Conservation (phyloP, 2,797 vertebrate genomes). For the Sebastes minor region DNA sequence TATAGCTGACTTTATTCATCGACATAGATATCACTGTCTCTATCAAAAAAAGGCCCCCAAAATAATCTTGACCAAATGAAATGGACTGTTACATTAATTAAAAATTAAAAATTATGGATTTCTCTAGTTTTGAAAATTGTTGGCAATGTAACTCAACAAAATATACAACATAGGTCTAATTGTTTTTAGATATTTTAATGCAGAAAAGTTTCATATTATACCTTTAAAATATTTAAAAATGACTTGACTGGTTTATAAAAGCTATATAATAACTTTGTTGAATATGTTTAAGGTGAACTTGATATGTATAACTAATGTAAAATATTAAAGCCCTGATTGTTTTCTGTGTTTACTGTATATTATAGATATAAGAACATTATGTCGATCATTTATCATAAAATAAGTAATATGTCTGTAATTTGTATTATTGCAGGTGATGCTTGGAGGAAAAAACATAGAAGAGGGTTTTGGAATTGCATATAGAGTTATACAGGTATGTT, state of each 20-base stretch:
- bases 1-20: not conserved
- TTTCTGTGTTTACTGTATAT: not conserved
- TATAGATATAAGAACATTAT: not conserved
- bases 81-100: no score
- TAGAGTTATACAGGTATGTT: constrained; percentile 93
- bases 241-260: not conserved
- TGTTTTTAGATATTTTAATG: not conserved
- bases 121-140: not conserved
- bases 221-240: no score
- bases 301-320: not conserved
- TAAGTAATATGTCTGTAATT: not conserved
- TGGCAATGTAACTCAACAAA: no score
- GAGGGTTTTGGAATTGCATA: constrained; percentile 98
- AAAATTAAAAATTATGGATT: no score
- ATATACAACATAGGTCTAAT: no score
- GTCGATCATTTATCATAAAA: not conserved
- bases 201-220: not conserved
- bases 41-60: accelerated
- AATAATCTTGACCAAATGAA: no score
- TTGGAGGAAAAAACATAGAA: constrained; percentile 97
- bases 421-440: constrained; percentile 87
- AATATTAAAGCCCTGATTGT: not conserved
- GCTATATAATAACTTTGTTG: not conserved
- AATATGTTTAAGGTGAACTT: not conserved
- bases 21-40: accelerated